These are phyloP conservation scores for Fopius arisanus DNA, from an alignment of 1,140 invertebrate species.

Conservation along the genomic window DNA sequence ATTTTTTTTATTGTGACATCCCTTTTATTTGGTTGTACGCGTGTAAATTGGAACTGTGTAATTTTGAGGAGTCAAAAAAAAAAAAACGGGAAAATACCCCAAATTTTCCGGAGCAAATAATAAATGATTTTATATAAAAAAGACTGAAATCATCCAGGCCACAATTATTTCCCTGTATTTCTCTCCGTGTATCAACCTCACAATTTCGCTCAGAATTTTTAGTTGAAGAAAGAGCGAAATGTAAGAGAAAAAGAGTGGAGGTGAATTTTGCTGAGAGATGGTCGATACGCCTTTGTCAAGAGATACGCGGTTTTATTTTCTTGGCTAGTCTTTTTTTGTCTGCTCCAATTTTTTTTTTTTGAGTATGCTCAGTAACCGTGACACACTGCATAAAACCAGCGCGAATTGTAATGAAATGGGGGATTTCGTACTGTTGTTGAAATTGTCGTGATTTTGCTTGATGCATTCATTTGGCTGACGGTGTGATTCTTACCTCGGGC, in stretches of 20 bases:
- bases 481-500: neutral
- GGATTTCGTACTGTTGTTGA: neutral
- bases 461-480: neutral
- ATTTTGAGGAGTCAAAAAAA: no score
- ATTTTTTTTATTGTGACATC: no score
- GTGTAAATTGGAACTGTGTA: no score
- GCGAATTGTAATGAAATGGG: constrained; percentile 25
- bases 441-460: constrained; percentile 11
- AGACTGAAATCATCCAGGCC: no score
- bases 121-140: no score
- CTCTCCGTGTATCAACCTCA: neutral
- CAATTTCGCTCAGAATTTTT: neutral
- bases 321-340: constrained; percentile 25
- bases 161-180: no score
- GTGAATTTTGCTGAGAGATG: neutral
- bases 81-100: no score
- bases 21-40: no score
- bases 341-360: constrained; percentile 17
- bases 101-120: neutral
- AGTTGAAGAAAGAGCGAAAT: neutral
- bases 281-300: constrained; percentile 19
- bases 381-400: constrained; percentile 36
- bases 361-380: constrained; percentile 41
- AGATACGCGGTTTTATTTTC: constrained; percentile 19
- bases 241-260: neutral